Evolutionary conservation across 2,888 invertebrate genomes (phyloP).

Genomic region (Lucinisca nassula): DNA sequence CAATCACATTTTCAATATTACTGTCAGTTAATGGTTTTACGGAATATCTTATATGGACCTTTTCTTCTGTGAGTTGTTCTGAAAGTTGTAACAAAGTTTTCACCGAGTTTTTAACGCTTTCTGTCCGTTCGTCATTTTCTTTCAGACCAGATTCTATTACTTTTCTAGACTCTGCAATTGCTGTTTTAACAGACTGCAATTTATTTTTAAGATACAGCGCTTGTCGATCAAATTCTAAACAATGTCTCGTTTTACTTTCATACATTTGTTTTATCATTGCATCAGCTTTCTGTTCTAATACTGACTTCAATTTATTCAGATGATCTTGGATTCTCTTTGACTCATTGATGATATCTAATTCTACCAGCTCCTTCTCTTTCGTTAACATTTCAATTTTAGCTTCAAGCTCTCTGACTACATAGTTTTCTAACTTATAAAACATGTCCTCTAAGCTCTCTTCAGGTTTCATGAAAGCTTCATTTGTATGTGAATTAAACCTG

Average conservation of each 20-base stretch:
- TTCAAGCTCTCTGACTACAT: conserved; percentile 35
- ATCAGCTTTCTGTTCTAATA: conserved; percentile 58
- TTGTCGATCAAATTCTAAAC: conserved; percentile 44
- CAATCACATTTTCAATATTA: conserved; percentile 42
- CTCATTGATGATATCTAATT: conserved; percentile 53
- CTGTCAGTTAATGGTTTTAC: conserved; percentile 50
- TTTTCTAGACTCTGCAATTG: conserved; percentile 33
- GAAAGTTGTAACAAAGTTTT: conserved; percentile 46
- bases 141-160: neutral
- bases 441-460: neutral
- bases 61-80: conserved; percentile 56
- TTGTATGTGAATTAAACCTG: neutral
- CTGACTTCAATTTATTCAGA: conserved; percentile 43
- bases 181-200: conserved; percentile 26
- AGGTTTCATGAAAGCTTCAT: neutral
- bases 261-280: conserved; percentile 50
- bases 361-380: conserved; percentile 36
- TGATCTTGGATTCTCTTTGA: conserved; percentile 53
- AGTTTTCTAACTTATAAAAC: conserved; percentile 27
- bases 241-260: conserved; percentile 60
- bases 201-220: conserved; percentile 37
- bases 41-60: conserved; percentile 60
- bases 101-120: conserved; percentile 23
- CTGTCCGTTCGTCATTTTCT: neutral
- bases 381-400: conserved; percentile 13